These are phyloP conservation scores for Schizotus pectinicornis DNA, from an alignment of 2,888 invertebrate species.

Conservation along the genomic window DNA sequence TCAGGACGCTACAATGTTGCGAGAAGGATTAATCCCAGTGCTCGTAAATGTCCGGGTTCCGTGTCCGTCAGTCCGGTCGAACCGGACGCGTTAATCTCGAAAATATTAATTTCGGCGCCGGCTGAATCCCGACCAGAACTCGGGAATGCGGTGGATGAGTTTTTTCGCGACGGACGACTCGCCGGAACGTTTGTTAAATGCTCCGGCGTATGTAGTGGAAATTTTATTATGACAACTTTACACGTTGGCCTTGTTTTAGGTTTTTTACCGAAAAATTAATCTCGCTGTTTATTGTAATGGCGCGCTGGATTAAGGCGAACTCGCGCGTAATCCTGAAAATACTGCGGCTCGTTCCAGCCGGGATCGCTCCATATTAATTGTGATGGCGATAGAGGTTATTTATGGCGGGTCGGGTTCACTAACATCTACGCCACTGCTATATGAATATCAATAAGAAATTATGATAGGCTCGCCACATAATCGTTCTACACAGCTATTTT, in stretches of 20 bases:
- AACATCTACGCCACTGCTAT: slow-evolving; percentile 54
- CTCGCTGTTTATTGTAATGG: slow-evolving; percentile 14
- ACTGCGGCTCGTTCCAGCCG: neutral
- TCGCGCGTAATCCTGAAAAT: slow-evolving; percentile 29
- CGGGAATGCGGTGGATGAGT: too few species aligned
- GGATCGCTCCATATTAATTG: slow-evolving; percentile 28
- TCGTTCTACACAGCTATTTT: slow-evolving; percentile 51
- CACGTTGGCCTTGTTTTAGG: slow-evolving; percentile 40
- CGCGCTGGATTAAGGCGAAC: slow-evolving; percentile 23
- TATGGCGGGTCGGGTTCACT: slow-evolving; percentile 29
- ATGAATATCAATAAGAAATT: slow-evolving; percentile 56
- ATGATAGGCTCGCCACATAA: slow-evolving; percentile 53
- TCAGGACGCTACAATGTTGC: too few species aligned
- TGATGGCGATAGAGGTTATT: slow-evolving; percentile 24
- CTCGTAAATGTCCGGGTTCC: too few species aligned
- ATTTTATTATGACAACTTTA: slow-evolving; percentile 37
- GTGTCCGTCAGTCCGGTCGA: too few species aligned
- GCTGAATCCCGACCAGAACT: too few species aligned
- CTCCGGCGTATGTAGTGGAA: slow-evolving; percentile 5
- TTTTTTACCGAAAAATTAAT: slow-evolving; percentile 31
- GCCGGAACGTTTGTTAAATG: too few species aligned
- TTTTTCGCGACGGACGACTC: too few species aligned
- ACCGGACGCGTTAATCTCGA: too few species aligned
- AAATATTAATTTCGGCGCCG: too few species aligned
- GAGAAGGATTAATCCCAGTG: too few species aligned